Conservation (phyloP, 2,797 vertebrate species). For the Lithobates sylvaticus region DNA sequence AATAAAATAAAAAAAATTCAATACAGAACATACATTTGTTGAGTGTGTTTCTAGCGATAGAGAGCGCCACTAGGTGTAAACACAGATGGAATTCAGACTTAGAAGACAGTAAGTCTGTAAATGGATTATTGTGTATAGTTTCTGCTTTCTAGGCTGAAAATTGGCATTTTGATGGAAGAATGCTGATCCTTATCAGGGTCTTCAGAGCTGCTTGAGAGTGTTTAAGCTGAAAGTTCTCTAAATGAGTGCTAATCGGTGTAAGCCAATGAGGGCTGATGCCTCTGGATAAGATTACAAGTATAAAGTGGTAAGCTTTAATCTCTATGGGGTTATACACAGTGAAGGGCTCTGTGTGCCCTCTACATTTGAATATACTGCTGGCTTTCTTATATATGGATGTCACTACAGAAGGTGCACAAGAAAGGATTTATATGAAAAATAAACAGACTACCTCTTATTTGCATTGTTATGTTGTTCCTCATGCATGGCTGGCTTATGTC, state of each 20-base stretch:
- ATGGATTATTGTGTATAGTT: not conserved
- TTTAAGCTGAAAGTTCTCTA: constrained; percentile 1
- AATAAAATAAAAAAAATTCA: too few relatives aligned
- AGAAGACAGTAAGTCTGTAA: not conserved
- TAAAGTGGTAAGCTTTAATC: too few relatives aligned
- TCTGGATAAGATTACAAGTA: constrained; percentile 4
- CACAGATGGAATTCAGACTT: not conserved
- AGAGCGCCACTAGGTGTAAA: not conserved
- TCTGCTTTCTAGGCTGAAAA: not conserved
- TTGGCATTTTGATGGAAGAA: constrained; percentile 13
- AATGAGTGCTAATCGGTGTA: constrained; percentile 12
- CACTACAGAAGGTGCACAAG: too few relatives aligned
- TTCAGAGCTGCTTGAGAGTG: not conserved
- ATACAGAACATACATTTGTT: not conserved
- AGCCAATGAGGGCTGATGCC: not conserved
- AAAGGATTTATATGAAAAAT: too few relatives aligned
- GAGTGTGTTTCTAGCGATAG: not conserved
- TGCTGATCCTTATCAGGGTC: constrained; percentile 16
- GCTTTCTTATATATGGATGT: too few relatives aligned
- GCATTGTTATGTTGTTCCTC: too few relatives aligned
- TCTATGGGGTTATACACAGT: too few relatives aligned
- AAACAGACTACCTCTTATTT: too few relatives aligned
- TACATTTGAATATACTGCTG: too few relatives aligned
- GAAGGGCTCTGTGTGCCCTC: too few relatives aligned
- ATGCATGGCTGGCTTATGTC: too few relatives aligned